These are phyloP conservation scores for Acanthosoma haemorrhoidale DNA, from an alignment of 2,888 invertebrate genomes.

Conservation along the genomic window DNA sequence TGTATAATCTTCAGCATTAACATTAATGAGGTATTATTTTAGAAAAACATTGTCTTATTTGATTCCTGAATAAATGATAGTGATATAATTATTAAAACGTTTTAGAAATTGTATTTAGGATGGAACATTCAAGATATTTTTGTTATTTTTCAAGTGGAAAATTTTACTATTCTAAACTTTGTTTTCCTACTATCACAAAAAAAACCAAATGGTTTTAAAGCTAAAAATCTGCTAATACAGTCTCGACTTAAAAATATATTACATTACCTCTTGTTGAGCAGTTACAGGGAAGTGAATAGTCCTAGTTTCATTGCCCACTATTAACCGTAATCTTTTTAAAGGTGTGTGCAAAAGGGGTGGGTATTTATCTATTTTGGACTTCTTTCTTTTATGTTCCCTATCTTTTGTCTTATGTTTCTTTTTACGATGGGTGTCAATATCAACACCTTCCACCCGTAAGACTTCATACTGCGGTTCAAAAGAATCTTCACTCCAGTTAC, in stretches of 20 bases:
- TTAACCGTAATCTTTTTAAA: slow-evolving; percentile 78
- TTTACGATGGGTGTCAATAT: slow-evolving; percentile 49
- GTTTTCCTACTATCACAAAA: slow-evolving; percentile 26
- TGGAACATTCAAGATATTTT: slow-evolving; percentile 23
- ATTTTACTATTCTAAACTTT: slow-evolving; percentile 19
- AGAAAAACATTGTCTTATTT: neutral
- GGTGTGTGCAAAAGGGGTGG: slow-evolving; percentile 52
- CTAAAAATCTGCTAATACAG: slow-evolving; percentile 26
- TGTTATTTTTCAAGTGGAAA: slow-evolving; percentile 13
- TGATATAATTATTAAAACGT: slow-evolving; percentile 12
- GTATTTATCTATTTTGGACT: slow-evolving; percentile 40
- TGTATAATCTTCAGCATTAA: neutral
- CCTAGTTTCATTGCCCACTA: slow-evolving; percentile 82
- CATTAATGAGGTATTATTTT: slow-evolving; percentile 17
- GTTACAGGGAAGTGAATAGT: slow-evolving; percentile 72
- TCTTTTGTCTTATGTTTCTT: slow-evolving; percentile 58
- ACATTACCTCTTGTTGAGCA: slow-evolving; percentile 33
- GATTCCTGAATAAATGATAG: neutral
- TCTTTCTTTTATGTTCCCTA: slow-evolving; percentile 41
- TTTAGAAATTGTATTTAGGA: slow-evolving; percentile 26
- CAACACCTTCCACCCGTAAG: slow-evolving; percentile 65
- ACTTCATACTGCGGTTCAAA: slow-evolving; percentile 79
- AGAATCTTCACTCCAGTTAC: slow-evolving; percentile 60
- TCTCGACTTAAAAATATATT: slow-evolving; percentile 16
- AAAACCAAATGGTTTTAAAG: slow-evolving; percentile 27